Evolutionary conservation across 2,888 invertebrate genomes (phyloP).

Genomic region (Agapostemon virescens): DNA sequence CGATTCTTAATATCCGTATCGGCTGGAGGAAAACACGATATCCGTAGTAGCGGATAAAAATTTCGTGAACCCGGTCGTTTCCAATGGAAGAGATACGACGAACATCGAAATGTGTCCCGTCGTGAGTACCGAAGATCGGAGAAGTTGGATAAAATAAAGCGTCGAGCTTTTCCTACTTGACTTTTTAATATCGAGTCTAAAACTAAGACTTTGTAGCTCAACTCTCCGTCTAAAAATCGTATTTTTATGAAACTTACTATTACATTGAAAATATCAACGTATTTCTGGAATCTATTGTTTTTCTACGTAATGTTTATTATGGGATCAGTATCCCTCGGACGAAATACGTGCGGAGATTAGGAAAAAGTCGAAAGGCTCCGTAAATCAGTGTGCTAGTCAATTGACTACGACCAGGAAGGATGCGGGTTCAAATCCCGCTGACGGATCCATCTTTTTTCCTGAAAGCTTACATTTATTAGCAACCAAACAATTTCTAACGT

Average conservation of each 20-base stretch:
- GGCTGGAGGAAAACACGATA: slow-evolving; percentile 27
- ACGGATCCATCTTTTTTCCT: too few relatives aligned
- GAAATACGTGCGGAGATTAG: too few relatives aligned
- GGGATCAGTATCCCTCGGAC: too few relatives aligned
- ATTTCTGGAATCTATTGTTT: neutral
- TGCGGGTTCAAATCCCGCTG: too few relatives aligned
- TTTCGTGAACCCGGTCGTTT: slow-evolving; percentile 16
- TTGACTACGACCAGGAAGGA: too few relatives aligned
- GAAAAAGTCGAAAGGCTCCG: too few relatives aligned
- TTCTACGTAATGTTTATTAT: too few relatives aligned
- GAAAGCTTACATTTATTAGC: too few relatives aligned
- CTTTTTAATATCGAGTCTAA: neutral
- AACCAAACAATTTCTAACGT: too few relatives aligned
- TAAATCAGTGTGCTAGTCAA: too few relatives aligned
- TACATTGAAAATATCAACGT: neutral
- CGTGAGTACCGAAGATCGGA: neutral
- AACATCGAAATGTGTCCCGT: neutral
- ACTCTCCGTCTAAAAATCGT: neutral
- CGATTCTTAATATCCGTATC: slow-evolving; percentile 50
- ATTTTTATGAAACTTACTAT: neutral
- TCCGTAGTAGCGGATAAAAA: slow-evolving; percentile 6
- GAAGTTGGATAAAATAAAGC: slow-evolving; percentile 24
- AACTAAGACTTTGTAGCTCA: neutral
- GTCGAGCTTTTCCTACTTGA: neutral
- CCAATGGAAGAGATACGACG: neutral